A percentile compares a stretch with the other conserved stretches of the same genome.
Conservation (phyloP, 2,113 vertebrate genomes). For the human (Homo sapiens) region DNA sequence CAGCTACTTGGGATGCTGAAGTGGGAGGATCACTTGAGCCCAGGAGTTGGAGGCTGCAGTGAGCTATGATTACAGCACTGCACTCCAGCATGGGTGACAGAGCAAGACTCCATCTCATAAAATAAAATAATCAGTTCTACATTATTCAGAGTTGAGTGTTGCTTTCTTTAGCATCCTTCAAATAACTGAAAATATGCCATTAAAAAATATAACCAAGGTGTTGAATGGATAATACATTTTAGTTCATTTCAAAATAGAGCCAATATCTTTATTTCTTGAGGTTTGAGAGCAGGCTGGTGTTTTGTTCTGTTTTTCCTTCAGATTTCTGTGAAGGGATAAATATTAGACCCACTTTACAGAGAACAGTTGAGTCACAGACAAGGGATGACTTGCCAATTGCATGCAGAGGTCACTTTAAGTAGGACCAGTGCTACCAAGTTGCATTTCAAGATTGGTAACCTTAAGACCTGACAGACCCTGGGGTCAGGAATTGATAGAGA, state of each 20-base stretch:
- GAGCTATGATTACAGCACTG: too few species aligned
- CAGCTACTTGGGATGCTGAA: too few species aligned
- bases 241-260: slow-evolving; percentile 12
- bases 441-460: background rate
- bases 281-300: background rate
- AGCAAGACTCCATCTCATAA: too few species aligned
- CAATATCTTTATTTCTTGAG: background rate
- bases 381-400: background rate
- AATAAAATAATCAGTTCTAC: background rate
- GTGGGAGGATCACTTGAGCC: too few species aligned
- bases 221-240: slow-evolving; percentile 10
- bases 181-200: background rate
- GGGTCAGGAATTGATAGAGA: background rate
- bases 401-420: background rate
- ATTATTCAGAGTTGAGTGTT: slow-evolving; percentile 23
- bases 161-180: background rate
- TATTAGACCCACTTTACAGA: background rate
- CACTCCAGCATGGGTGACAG: too few species aligned
- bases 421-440: background rate
- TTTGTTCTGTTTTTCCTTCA: background rate
- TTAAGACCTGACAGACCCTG: background rate
- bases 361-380: background rate
- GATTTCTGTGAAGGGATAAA: background rate
- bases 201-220: background rate
- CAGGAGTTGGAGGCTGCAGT: too few species aligned